These are phyloP conservation scores for Onthophagus taurus DNA, from an alignment of 1,140 invertebrate genomes.

Conservation along the genomic window DNA sequence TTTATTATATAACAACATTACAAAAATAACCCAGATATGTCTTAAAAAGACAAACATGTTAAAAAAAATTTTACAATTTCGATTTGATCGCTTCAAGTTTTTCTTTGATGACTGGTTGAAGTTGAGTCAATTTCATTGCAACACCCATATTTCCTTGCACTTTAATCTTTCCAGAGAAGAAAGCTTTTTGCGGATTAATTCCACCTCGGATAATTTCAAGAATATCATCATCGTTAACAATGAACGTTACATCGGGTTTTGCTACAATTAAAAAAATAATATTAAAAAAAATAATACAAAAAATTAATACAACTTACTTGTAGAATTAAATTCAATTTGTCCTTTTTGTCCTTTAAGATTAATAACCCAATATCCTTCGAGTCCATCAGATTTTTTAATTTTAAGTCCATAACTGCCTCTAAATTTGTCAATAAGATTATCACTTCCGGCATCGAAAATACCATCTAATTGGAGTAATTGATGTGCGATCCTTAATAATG, in stretches of 20 bases:
- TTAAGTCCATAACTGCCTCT: constrained; percentile 83
- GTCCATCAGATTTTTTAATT: constrained; percentile 67
- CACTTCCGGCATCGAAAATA: no score
- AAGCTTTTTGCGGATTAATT: constrained; percentile 91
- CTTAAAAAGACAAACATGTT: no score
- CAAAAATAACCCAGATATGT: no score
- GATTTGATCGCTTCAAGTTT: constrained; percentile 64
- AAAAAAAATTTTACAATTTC: constrained; percentile 70
- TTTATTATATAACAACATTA: no score
- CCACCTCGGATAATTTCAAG: constrained; percentile 80
- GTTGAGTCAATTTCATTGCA: constrained; percentile 86
- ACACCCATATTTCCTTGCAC: constrained; percentile 93
- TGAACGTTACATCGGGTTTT: constrained; percentile 88
- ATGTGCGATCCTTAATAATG: constrained; percentile 71
- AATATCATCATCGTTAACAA: constrained; percentile 77
- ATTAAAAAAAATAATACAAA: background rate
- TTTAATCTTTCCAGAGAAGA: constrained; percentile 95
- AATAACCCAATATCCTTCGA: constrained; percentile 79
- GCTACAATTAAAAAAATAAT: constrained; percentile 39
- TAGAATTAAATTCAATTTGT: constrained; percentile 65
- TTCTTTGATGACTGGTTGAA: constrained; percentile 61
- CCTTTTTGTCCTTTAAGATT: constrained; percentile 85
- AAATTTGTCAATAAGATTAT: constrained; percentile 73
- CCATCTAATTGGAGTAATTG: constrained; percentile 72
- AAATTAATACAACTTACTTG: constrained; percentile 40